These are phyloP conservation scores for Mormyrops attenuatus DNA, from an alignment of 2,797 vertebrate genomes.

Conservation along the genomic window DNA sequence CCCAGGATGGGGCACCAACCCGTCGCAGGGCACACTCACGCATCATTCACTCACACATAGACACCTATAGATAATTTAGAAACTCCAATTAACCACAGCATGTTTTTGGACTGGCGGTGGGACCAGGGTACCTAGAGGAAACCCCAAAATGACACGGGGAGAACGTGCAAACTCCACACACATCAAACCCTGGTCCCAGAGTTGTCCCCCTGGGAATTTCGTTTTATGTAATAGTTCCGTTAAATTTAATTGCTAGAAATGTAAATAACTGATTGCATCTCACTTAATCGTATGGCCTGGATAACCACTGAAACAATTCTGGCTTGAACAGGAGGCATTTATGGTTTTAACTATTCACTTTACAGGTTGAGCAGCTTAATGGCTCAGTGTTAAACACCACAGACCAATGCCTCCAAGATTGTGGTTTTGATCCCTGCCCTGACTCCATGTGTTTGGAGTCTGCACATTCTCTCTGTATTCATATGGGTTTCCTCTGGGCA, in stretches of 20 bases:
- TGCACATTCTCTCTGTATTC: not conserved
- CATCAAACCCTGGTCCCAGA: not conserved
- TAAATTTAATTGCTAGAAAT: not conserved
- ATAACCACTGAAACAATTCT: not conserved
- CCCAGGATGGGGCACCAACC: too few relatives aligned
- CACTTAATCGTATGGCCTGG: not conserved
- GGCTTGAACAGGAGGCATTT: not conserved
- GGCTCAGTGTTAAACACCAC: not conserved
- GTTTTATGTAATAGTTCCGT: not conserved
- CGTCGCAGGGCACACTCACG: too few relatives aligned
- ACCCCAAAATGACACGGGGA: not conserved
- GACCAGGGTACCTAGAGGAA: not conserved
- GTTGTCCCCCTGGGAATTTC: not conserved
- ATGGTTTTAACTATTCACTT: constrained; percentile 6
- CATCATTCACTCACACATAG: not conserved
- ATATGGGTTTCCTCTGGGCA: not conserved
- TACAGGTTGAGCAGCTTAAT: not conserved
- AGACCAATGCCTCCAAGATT: not conserved
- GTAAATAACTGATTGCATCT: not conserved
- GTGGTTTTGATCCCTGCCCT: not conserved
- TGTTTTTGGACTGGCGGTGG: not conserved
- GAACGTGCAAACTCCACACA: not conserved
- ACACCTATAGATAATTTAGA: not conserved
- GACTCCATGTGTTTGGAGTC: not conserved
- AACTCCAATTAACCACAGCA: not conserved